Evolutionary conservation across 2,113 vertebrate species (phyloP).

Genomic region (Callocephalon fimbriatum): DNA sequence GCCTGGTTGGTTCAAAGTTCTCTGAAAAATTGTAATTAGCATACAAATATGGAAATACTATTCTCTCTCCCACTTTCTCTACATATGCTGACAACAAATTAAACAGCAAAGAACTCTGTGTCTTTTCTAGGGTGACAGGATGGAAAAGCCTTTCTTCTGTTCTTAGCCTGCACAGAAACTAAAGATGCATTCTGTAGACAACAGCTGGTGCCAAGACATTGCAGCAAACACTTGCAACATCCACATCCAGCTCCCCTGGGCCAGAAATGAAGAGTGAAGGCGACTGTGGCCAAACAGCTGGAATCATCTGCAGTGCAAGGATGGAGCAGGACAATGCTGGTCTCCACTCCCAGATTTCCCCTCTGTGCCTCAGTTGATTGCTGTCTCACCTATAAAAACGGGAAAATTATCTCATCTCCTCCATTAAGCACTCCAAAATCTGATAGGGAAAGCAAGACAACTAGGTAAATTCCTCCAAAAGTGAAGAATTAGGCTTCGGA

Average conservation of each 20-base stretch:
- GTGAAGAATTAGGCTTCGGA: background rate
- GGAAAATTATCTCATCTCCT: background rate
- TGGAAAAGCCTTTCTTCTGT: background rate
- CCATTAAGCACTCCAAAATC: background rate
- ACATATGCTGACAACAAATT: background rate
- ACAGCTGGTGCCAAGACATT: background rate
- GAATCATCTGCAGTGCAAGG: background rate
- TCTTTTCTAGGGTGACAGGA: background rate
- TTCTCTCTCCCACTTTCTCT: background rate
- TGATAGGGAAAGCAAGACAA: background rate
- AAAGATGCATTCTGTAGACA: background rate
- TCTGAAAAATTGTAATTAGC: background rate
- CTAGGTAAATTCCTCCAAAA: background rate
- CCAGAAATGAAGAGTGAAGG: background rate
- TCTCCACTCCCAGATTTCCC: background rate
- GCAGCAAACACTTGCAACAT: background rate
- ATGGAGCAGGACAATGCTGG: background rate
- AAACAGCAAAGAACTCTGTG: background rate
- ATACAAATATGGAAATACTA: background rate
- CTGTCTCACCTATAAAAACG: background rate
- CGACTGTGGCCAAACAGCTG: background rate
- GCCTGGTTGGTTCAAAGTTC: background rate
- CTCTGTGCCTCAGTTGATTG: background rate
- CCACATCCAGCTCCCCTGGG: background rate
- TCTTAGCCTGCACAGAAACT: background rate